phyloP scores from a whole-genome alignment of 2,888 invertebrate genomes.

The Rapana venosa region DNA sequence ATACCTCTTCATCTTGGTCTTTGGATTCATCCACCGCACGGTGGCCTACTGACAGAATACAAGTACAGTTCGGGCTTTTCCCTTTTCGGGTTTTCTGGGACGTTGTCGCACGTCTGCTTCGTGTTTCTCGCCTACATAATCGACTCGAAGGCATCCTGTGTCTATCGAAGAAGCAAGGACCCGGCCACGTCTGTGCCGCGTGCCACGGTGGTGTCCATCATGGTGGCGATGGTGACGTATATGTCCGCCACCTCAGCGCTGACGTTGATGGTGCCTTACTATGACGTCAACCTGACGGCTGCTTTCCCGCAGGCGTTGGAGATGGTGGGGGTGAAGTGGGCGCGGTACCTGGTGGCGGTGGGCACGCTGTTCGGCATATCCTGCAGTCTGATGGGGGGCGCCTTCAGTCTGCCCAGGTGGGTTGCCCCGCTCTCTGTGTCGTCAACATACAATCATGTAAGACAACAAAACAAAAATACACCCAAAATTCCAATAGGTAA shows the following conservation, averaged over 20 bases:
- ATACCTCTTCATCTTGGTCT: slow-evolving; percentile 77
- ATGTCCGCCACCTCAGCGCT: slow-evolving; percentile 69
- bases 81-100: slow-evolving; percentile 78
- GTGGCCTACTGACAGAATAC: slow-evolving; percentile 85
- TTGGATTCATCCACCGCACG: slow-evolving; percentile 92
- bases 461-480: background rate
- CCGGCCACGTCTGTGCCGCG: slow-evolving; percentile 77
- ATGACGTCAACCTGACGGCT: slow-evolving; percentile 67
- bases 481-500: too few species aligned
- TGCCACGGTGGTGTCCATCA: slow-evolving; percentile 71
- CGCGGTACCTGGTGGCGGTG: slow-evolving; percentile 72
- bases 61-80: slow-evolving; percentile 71
- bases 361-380: slow-evolving; percentile 75
- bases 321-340: slow-evolving; percentile 69
- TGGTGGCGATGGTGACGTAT: slow-evolving; percentile 71
- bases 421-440: background rate
- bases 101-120: slow-evolving; percentile 77
- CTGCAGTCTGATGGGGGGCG: slow-evolving; percentile 83
- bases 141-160: slow-evolving; percentile 79
- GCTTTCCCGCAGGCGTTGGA: slow-evolving; percentile 75
- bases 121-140: slow-evolving; percentile 78
- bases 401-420: slow-evolving; percentile 90
- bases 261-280: slow-evolving; percentile 73
- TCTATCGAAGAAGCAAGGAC: slow-evolving; percentile 78
- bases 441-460: background rate